These are phyloP conservation scores for Drosophila cracens DNA, from an alignment of 2,888 invertebrate species.

Conservation along the genomic window DNA sequence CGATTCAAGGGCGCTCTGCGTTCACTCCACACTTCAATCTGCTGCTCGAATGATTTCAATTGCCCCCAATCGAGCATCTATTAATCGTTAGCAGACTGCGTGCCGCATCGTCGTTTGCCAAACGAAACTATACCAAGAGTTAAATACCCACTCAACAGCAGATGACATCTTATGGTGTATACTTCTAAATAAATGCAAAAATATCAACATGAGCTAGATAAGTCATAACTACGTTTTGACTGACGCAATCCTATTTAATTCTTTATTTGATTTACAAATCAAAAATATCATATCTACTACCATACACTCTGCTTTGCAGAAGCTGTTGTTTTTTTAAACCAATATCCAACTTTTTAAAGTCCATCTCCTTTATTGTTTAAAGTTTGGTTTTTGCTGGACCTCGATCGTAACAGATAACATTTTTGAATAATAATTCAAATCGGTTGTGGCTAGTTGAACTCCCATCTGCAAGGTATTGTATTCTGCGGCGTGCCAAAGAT, in stretches of 20 bases:
- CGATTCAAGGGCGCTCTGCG: conserved; percentile 20
- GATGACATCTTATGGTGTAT: conserved; percentile 3
- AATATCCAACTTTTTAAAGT: neutral
- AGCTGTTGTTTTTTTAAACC: neutral
- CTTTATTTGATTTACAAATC: neutral
- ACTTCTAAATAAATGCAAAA: neutral
- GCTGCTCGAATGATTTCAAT: conserved; percentile 56
- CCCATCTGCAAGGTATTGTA: neutral
- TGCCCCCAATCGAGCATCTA: conserved; percentile 13
- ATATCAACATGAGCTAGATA: neutral
- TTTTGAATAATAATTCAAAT: neutral
- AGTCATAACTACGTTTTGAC: neutral
- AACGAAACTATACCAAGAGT: neutral
- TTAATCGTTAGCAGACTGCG: conserved; percentile 15
- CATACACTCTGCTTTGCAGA: neutral
- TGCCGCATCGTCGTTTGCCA: conserved; percentile 15
- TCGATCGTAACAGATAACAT: rapidly evolving
- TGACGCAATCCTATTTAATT: neutral
- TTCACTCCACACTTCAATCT: conserved; percentile 34
- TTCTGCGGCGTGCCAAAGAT: neutral
- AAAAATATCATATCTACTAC: neutral
- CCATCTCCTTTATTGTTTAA: neutral
- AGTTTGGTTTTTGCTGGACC: neutral
- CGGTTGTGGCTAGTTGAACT: neutral
- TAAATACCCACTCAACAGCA: neutral